Conservation (phyloP, 2,113 vertebrate genomes). For the Vulpes ferrilata region DNA sequence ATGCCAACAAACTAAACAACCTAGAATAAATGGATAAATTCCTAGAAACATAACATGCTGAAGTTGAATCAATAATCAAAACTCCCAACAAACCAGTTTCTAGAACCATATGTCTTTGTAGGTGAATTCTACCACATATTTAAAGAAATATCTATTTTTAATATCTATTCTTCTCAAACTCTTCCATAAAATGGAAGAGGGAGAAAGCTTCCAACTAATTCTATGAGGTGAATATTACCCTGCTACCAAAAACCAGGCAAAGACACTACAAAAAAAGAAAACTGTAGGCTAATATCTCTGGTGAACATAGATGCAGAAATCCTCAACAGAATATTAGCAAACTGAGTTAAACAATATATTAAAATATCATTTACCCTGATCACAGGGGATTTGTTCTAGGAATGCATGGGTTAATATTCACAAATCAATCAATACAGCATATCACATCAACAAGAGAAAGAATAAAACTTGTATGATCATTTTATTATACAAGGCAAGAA, state of each 20-base stretch:
- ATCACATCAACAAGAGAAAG: neutral
- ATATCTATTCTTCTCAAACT: neutral
- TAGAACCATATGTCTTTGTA: neutral
- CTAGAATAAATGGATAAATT: neutral
- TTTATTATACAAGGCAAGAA: too few relatives aligned
- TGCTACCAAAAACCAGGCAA: neutral
- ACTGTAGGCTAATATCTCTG: neutral
- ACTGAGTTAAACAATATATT: neutral
- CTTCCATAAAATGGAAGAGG: neutral
- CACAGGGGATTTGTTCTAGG: neutral
- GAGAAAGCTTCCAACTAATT: neutral
- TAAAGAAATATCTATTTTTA: neutral
- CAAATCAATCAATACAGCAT: neutral
- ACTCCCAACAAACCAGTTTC: neutral
- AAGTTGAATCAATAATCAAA: neutral
- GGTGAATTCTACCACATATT: neutral
- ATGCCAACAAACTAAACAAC: neutral
- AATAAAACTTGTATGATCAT: neutral
- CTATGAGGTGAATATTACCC: neutral
- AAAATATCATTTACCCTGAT: neutral
- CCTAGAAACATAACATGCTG: neutral
- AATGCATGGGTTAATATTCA: neutral
- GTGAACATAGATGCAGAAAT: neutral
- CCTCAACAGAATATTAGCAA: neutral
- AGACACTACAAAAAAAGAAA: neutral